Base-by-base conservation (phyloP, 2,797 vertebrate species). In the Xiphophorus birchmanni region DNA sequence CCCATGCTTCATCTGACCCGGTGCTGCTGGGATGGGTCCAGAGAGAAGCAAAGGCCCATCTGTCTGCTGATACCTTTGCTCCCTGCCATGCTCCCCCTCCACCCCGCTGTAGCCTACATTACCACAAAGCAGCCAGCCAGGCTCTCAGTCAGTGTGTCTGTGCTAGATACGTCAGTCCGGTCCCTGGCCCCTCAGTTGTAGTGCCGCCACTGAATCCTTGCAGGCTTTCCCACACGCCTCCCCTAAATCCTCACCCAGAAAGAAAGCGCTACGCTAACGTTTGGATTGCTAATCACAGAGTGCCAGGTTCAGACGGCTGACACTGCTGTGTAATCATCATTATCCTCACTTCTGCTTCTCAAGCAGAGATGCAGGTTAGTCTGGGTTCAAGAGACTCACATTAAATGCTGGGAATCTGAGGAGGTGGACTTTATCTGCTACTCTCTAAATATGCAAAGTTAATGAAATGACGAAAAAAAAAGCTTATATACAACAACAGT, bases 21-120 rank as follows among this genome's bases (percentile, higher is more conserved):
- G 78, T 85, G 81, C 81, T 77, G 82, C 81, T 90, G 87, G 88
- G 82, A 80, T 10, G 56, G 74, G 21, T 93, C 89, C 90, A 91
- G 83, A 72, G 26, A 72, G 13, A 81, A 83, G 84, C 78, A 60
- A 80, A 81, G 84, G 80, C 85, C 91, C 93, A 94, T 94, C 94
- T 95, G 92, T 82, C 85, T 69, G 65, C 79, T n/a, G 76, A 76
- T 90, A 93, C 93, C 92, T 93, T 92, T 92, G 80, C 80, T 60
- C 74, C 87, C 74, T 54, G 26, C 91, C 87, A 89, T 87, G 88
- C 92, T 89, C 89, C 86, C 86, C 65, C 26, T 13, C 84, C 56
- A 86, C 86, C 65, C 26, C 1, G 81, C 69, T 23, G 44, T 94
- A 94, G 92, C 93, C 93, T 92, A 93, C 93, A 94, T 94, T 93